These are phyloP conservation scores for Drosophila trapezifrons DNA, from an alignment of 1,140 invertebrate genomes.

Conservation along the genomic window DNA sequence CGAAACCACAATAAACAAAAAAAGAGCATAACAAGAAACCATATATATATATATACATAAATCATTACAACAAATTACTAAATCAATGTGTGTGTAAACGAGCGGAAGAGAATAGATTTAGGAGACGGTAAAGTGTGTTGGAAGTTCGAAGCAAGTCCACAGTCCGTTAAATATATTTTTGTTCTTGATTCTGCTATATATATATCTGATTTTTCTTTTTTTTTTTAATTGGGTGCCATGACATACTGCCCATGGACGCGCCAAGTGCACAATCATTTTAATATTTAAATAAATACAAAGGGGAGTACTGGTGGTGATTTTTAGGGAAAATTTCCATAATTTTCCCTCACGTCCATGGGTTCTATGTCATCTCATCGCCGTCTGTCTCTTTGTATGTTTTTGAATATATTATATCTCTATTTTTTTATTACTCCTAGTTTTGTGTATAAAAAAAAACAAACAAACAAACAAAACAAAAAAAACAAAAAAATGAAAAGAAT, in stretches of 20 bases:
- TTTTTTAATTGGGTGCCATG: constrained; percentile 9
- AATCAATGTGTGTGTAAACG: constrained; percentile 40
- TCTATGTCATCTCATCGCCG: constrained; percentile 9
- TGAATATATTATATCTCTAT: constrained; percentile 38
- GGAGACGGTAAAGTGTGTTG: constrained; percentile 5
- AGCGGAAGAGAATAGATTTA: constrained; percentile 18
- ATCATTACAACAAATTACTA: constrained; percentile 42
- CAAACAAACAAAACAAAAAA: not conserved
- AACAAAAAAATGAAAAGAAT: no score
- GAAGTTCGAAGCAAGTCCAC: constrained; percentile 1
- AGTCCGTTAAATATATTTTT: constrained; percentile 19
- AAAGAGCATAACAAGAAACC: constrained; percentile 33
- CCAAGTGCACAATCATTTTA: not conserved
- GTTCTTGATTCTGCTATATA: constrained; percentile 10
- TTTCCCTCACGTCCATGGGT: constrained; percentile 1
- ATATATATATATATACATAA: constrained; percentile 25
- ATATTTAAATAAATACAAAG: not conserved
- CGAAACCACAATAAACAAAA: constrained; percentile 52
- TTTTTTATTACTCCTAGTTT: constrained; percentile 45
- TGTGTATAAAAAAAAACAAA: constrained; percentile 37
- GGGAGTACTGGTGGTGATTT: not conserved
- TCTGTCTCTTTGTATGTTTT: constrained; percentile 31
- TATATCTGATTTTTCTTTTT: not conserved
- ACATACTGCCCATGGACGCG: not conserved
- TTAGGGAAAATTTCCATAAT: not conserved